Conservation (phyloP, 2,888 invertebrate genomes). For the Tubiluchus corallicola region DNA sequence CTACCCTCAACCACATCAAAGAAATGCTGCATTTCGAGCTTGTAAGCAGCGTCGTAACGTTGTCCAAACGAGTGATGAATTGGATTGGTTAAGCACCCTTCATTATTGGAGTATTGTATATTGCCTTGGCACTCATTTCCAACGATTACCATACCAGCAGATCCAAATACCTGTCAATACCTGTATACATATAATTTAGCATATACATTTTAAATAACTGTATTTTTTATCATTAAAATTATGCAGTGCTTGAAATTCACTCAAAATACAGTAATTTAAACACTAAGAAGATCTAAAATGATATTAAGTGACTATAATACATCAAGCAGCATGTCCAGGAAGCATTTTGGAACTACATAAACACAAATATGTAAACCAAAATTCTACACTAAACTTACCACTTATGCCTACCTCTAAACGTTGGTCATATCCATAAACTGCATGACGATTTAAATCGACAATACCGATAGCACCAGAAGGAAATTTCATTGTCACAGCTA, state of each 20-base stretch:
- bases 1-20: slow-evolving; percentile 37
- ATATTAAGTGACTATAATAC: neutral
- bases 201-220: neutral
- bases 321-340: too few species aligned
- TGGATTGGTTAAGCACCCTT: slow-evolving; percentile 26
- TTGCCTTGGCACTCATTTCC: slow-evolving; percentile 12
- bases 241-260: too few species aligned
- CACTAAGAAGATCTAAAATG: neutral
- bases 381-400: too few species aligned
- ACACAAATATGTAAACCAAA: too few species aligned
- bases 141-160: slow-evolving; percentile 35
- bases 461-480: slow-evolving; percentile 42
- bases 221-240: too few species aligned
- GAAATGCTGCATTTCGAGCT: slow-evolving; percentile 40
- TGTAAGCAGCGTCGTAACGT: slow-evolving; percentile 37
- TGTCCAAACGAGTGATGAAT: slow-evolving; percentile 44
- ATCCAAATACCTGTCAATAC: slow-evolving; percentile 35
- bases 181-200: neutral
- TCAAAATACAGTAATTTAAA: slow-evolving; percentile 1
- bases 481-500: slow-evolving; percentile 40
- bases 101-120: slow-evolving; percentile 8
- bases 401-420: slow-evolving; percentile 37
- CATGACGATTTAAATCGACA: slow-evolving; percentile 42
- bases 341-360: too few species aligned
- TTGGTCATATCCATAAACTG: slow-evolving; percentile 47